These are phyloP conservation scores for Siniperca obscura DNA, from an alignment of 2,797 vertebrate genomes.

Conservation along the genomic window DNA sequence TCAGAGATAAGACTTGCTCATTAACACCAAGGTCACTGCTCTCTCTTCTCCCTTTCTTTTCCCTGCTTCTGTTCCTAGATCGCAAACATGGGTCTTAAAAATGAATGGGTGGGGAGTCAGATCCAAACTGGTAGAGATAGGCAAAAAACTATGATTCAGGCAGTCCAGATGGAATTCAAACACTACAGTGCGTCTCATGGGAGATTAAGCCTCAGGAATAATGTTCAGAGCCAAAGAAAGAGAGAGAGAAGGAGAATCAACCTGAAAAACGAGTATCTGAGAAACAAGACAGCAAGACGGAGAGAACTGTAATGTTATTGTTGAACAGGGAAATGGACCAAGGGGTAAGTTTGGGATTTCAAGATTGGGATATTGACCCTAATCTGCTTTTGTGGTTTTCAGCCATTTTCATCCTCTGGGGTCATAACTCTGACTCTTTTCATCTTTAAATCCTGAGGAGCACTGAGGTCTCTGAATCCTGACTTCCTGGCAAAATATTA, in stretches of 20 bases:
- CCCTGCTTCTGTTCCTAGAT: conserved; percentile 18
- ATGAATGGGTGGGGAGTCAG: background rate
- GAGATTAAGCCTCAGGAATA: conserved; percentile 31
- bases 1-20: conserved; percentile 58
- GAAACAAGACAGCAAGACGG: conserved; percentile 26
- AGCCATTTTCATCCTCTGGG: conserved; percentile 8
- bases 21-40: conserved; percentile 61
- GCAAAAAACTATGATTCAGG: conserved; percentile 35
- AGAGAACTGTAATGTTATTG: conserved; percentile 27
- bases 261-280: conserved; percentile 18
- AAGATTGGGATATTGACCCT: conserved; percentile 42
- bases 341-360: conserved; percentile 37
- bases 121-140: conserved; percentile 22
- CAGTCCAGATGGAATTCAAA: conserved; percentile 26
- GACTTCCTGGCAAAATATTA: conserved; percentile 38
- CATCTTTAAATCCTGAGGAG: conserved; percentile 45
- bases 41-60: conserved; percentile 16
- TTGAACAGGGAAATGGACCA: conserved; percentile 21
- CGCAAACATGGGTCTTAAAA: conserved; percentile 6
- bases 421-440: conserved; percentile 28
- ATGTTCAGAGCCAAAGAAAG: conserved; percentile 16
- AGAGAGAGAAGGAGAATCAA: conserved; percentile 1
- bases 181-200: conserved; percentile 5
- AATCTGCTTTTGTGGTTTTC: conserved; percentile 33
- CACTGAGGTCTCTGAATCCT: conserved; percentile 20